Base-by-base conservation (phyloP, 30 jellyfish, hydroid and myxozoan genomes). In the Mastigias papua region DNA sequence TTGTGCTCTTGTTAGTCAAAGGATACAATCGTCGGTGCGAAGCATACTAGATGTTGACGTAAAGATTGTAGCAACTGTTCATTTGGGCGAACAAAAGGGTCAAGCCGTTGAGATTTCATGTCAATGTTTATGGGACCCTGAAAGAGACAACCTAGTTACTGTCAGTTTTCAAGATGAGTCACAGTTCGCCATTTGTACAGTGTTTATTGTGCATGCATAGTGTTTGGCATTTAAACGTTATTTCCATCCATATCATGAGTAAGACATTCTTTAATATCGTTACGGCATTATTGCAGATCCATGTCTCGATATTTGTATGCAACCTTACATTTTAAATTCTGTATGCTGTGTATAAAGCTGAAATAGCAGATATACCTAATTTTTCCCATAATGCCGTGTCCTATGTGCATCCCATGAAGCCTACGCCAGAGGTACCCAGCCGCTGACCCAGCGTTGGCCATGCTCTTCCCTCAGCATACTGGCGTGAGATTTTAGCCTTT, bases 61-160 rank as follows among this genome's bases (percentile, higher is more conserved):
- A 34, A 89, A 82, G 33, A 76, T 81, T 9, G 86, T 89, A 34
- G 97, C 88, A 65, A 89, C 91, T 60, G 93, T 80, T 69, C 89
- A 89, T 34, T 80, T 76, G 50, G 97, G 97, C 21, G 91, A 81
- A 37, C 97, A 89, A 81, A 89, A 66, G 75, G 97, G 91, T 62
- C 92, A 79, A 64, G 91, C 91, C 21, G 97, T 77, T 31, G 90
- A 81, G 69, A 78, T 80, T 27, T 78, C 92, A n/a, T 89, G 97
- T 81, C 97, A 89, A 49, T 89, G 97, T 48, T 68, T 89, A 57
- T 89, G 97, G 97, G 97, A 89, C 34, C 89, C 91, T 34, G 97
- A 89, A 34, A 73, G 35, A 16, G 97, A 89, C 90, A 81, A 89
- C 46, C 58, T 89, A 61, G 91, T 89, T 74, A 89, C 91, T 49